Percentiles rank a stretch among this genome's conserved stretches.
These are phyloP conservation scores for Rallus crepitans DNA, from an alignment of 2,797 vertebrate species.

Conservation along the genomic window DNA sequence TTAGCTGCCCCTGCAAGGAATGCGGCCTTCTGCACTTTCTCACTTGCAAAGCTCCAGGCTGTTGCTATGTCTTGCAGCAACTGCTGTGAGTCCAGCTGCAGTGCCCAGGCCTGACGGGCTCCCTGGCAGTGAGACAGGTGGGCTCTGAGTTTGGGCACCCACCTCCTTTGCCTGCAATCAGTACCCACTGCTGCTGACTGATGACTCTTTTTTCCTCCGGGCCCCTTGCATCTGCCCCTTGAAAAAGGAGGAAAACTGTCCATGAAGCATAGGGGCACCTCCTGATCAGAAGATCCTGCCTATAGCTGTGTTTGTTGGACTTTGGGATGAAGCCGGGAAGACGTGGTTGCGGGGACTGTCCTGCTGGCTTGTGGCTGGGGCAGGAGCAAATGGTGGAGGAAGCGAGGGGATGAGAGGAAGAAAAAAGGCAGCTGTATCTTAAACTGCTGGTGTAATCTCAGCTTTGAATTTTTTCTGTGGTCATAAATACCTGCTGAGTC, in stretches of 20 bases:
- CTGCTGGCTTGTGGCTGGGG: not conserved
- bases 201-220: not conserved
- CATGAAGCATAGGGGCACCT: not conserved
- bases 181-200: not conserved
- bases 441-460: not conserved
- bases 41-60: not conserved
- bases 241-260: not conserved
- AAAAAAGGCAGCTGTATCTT: not conserved
- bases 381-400: not conserved
- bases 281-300: not conserved
- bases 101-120: not conserved
- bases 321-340: not conserved
- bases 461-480: not conserved
- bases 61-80: not conserved
- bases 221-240: not conserved
- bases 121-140: rapidly evolving
- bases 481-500: slow-evolving; percentile 36
- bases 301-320: too few species aligned
- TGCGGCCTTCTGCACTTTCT: not conserved
- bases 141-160: not conserved
- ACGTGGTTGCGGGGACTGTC: not conserved
- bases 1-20: not conserved
- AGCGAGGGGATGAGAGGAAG: not conserved
- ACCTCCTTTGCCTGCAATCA: not conserved
- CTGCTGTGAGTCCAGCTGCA: not conserved